A percentile compares a stretch with the other conserved stretches of the same genome.
Evolutionary conservation across 2,888 invertebrate species (phyloP).

Genomic region (Agrilus mali): DNA sequence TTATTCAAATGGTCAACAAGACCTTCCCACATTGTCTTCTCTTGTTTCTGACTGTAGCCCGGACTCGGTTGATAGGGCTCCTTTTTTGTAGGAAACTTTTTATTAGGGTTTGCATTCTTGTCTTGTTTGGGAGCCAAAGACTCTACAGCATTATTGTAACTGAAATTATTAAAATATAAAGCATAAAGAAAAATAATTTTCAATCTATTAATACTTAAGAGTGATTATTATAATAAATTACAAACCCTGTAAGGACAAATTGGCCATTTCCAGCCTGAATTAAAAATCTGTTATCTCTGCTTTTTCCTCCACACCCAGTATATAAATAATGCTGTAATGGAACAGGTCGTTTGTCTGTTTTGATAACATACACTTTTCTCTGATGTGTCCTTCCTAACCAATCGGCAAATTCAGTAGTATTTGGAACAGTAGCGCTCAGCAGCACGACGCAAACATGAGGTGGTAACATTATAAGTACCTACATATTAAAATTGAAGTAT

Average conservation of each 20-base stretch:
- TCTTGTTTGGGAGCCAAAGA: constrained; percentile 7
- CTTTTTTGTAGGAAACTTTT: constrained; percentile 3
- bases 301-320: constrained; percentile 66
- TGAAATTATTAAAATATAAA: neutral
- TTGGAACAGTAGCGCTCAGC: constrained; percentile 96
- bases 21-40: constrained; percentile 70
- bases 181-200: too few relatives aligned
- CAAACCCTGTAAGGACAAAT: constrained; percentile 50
- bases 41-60: constrained; percentile 45
- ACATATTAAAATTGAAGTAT: neutral
- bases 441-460: constrained; percentile 91
- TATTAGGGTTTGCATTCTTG: neutral
- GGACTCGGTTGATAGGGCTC: neutral
- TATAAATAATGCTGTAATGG: constrained; percentile 92
- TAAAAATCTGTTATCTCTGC: constrained; percentile 61
- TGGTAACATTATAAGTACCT: constrained; percentile 79
- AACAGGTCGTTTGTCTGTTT: constrained; percentile 85
- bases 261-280: constrained; percentile 63
- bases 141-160: constrained; percentile 5
- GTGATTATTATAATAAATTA: neutral
- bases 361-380: constrained; percentile 84
- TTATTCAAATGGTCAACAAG: constrained; percentile 67
- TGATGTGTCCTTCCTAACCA: constrained; percentile 84
- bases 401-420: constrained; percentile 89
- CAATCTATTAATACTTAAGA: neutral